These are phyloP conservation scores for Drosophila bunnanda DNA, from an alignment of 2,888 invertebrate species.

Conservation along the genomic window DNA sequence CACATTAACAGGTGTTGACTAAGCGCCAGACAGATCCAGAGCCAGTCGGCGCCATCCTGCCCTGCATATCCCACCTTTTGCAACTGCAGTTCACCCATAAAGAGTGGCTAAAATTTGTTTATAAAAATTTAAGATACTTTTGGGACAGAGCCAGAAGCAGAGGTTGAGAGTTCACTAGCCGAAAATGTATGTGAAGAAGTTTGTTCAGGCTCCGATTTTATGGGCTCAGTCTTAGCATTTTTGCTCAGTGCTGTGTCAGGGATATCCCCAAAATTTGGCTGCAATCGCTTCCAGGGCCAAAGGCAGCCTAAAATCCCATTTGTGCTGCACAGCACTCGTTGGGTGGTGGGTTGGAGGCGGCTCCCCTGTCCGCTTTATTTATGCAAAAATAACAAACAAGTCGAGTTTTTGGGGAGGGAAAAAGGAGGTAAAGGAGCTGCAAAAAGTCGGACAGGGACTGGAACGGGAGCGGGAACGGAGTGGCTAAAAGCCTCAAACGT, in stretches of 20 bases:
- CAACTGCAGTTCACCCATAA: constrained; percentile 43
- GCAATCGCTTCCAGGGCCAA: constrained; percentile 32
- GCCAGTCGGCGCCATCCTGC: constrained; percentile 6
- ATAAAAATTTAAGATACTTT: constrained; percentile 80
- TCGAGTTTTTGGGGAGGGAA: constrained; percentile 27
- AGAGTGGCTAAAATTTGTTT: constrained; percentile 75
- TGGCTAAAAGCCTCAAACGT: constrained; percentile 64
- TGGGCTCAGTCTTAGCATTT: background rate
- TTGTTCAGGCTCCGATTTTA: background rate
- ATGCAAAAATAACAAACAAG: constrained; percentile 80
- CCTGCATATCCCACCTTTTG: constrained; percentile 2
- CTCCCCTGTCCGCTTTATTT: constrained; percentile 64
- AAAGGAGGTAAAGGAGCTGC: constrained; percentile 36
- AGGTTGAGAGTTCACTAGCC: constrained; percentile 2
- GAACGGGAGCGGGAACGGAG: background rate
- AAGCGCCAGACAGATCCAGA: constrained; percentile 58
- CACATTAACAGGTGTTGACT: constrained; percentile 81
- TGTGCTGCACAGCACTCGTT: constrained; percentile 50
- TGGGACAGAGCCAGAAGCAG: constrained; percentile 34
- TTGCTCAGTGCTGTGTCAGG: constrained; percentile 25
- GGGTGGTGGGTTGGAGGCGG: constrained; percentile 5
- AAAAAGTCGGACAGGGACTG: constrained; percentile 21
- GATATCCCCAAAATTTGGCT: constrained; percentile 65
- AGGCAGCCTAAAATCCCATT: constrained; percentile 74
- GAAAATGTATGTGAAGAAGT: background rate